Conservation (phyloP, 2,113 vertebrate genomes). For the Tyto alba region DNA sequence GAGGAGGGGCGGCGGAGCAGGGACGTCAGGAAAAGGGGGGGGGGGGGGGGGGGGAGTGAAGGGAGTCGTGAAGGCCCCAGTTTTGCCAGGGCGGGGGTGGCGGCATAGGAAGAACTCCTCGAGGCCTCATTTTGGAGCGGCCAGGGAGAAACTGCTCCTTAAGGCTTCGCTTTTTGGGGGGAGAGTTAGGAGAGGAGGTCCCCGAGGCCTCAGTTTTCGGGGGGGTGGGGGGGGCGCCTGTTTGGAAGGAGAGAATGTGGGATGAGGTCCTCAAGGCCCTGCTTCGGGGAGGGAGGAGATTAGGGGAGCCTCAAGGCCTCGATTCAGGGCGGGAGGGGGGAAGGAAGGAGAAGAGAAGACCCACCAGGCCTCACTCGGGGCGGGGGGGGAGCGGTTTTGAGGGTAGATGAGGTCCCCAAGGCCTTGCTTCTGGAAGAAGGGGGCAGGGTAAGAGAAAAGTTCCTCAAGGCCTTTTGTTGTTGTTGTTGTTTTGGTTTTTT, state of each 20-base stretch:
- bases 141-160: neutral
- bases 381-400: no score
- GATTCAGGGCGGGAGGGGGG: accelerated
- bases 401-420: neutral
- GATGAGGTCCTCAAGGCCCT: neutral
- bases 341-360: neutral
- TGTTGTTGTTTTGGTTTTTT: no score
- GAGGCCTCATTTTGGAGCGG: neutral
- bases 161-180: neutral
- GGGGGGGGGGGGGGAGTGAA: neutral
- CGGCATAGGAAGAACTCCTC: neutral
- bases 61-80: accelerated
- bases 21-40: no score
- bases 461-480: neutral
- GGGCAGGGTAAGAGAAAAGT: accelerated
- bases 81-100: no score
- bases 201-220: neutral
- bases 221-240: no score
- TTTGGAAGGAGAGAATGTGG: neutral
- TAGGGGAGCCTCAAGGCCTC: neutral
- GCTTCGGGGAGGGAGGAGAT: no score
- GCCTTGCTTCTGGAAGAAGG: accelerated
- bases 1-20: no score
- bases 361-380: neutral
- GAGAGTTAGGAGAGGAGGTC: no score